Evolutionary conservation across 1,140 invertebrate genomes (phyloP).

Genomic region (Cylas formicarius): DNA sequence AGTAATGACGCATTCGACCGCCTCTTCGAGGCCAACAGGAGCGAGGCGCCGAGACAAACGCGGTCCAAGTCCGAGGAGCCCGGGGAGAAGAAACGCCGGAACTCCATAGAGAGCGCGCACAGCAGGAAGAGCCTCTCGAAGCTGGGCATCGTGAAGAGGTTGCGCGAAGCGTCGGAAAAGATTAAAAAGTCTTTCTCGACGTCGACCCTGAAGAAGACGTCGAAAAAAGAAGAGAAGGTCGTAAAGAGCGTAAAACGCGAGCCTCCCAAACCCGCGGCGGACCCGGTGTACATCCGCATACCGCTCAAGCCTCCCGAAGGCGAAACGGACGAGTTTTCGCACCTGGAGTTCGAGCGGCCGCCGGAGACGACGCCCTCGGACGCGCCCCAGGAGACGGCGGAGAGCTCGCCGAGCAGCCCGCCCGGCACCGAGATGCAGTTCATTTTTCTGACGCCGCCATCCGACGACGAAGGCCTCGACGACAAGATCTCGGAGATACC

Average conservation of each 20-base stretch:
- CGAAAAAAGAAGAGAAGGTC: slow-evolving; percentile 8
- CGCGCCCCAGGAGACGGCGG: slow-evolving; percentile 13
- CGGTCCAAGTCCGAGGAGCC: slow-evolving; percentile 35
- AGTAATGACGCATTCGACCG: slow-evolving; percentile 17
- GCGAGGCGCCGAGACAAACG: background rate
- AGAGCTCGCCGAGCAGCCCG: slow-evolving; percentile 13
- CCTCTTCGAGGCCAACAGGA: slow-evolving; percentile 14
- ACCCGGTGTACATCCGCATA: slow-evolving; percentile 39
- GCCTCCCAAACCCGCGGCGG: background rate
- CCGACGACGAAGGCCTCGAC: slow-evolving; percentile 39
- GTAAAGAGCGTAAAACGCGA: slow-evolving; percentile 4
- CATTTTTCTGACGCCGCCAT: slow-evolving; percentile 38
- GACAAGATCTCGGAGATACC: slow-evolving; percentile 27
- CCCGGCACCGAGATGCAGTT: slow-evolving; percentile 31
- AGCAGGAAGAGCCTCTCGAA: slow-evolving; percentile 37
- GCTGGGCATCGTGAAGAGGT: slow-evolving; percentile 34
- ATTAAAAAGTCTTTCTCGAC: slow-evolving; percentile 31
- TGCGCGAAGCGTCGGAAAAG: slow-evolving; percentile 32
- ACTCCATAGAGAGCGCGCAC: slow-evolving; percentile 38
- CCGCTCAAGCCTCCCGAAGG: slow-evolving; percentile 37
- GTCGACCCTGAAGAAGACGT: slow-evolving; percentile 12
- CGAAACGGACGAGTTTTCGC: slow-evolving; percentile 35
- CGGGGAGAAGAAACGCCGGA: slow-evolving; percentile 33
- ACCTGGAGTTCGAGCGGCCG: slow-evolving; percentile 28
- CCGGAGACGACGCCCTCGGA: background rate